phyloP scores from a whole-genome alignment of 2,888 invertebrate genomes.

The Synanthedon myopaeformis region DNA sequence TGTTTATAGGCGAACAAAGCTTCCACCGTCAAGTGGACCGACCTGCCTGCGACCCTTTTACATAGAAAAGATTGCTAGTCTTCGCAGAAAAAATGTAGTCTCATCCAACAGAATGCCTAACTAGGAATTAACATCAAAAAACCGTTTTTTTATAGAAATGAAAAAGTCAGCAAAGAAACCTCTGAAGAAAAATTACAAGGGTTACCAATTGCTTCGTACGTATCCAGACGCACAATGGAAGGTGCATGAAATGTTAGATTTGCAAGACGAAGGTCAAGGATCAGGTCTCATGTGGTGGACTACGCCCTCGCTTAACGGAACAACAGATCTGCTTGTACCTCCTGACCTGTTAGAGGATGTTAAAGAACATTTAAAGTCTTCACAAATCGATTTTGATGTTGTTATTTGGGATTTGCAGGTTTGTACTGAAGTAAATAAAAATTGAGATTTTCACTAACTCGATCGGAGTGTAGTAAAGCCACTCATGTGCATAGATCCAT shows the following conservation, averaged over 20 bases:
- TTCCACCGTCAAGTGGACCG: too few species aligned
- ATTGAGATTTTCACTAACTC: too few species aligned
- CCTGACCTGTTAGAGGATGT: slow-evolving; percentile 73
- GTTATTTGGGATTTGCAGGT: slow-evolving; percentile 81
- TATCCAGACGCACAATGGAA: slow-evolving; percentile 55
- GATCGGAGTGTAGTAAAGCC: too few species aligned
- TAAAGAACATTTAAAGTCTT: slow-evolving; percentile 71
- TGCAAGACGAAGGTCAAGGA: slow-evolving; percentile 60
- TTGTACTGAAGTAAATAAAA: slow-evolving; percentile 6
- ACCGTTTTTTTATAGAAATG: slow-evolving; percentile 20
- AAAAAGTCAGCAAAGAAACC: slow-evolving; percentile 47
- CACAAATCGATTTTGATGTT: slow-evolving; percentile 74
- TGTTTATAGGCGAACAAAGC: too few species aligned
- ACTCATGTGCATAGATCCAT: too few species aligned
- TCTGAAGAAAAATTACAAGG: slow-evolving; percentile 63
- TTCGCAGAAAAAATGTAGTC: too few species aligned
- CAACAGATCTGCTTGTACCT: slow-evolving; percentile 80
- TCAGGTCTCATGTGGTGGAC: slow-evolving; percentile 68
- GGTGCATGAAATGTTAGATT: slow-evolving; percentile 51
- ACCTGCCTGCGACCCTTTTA: too few species aligned
- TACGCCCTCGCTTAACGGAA: slow-evolving; percentile 53
- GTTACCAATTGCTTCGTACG: slow-evolving; percentile 63
- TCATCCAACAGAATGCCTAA: not conserved
- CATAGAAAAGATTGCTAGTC: too few species aligned
- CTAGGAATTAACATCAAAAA: not conserved